Evolutionary conservation across 2,888 invertebrate species (phyloP), one percentile per base, ranked within the genome.

Genomic region (Podabrus alpinus): DNA sequence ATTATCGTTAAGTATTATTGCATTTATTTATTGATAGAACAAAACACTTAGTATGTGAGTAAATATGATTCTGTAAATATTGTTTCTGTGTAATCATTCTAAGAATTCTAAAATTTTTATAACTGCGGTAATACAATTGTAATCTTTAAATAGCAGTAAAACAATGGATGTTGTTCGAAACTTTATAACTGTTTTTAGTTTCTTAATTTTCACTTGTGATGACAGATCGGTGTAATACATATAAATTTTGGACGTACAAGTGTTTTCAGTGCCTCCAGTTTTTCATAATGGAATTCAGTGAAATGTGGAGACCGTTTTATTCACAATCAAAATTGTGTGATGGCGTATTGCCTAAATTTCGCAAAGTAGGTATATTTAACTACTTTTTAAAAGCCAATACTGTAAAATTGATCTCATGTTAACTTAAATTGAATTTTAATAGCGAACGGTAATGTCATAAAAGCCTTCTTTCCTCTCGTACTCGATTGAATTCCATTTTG

Each of bases 111-210:
- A 2, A 64, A 64, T 10, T 64, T 64, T 64, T 64, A 64, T 64
- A 64, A 13, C 21, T n/a, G n/a, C 19, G 15, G 19, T 21, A 64
- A 21, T 21, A 64, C 19, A 64, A 64, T 64, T 64, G n/a, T 64
- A 64, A 64, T 64, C 62, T 64, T 21, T 21, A 64, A 19, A 19
- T n/a, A 19, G 17, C 11, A 64, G 21, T 64, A 19, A 64, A 64
- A 21, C 21, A 17, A 64, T 64, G 62, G 17, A n/a, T 19, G 15
- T 45, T 64, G n/a, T 64, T 64, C 13, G n/a, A 64, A 64, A n/a
- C 17, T 61, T 17, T 17, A 15, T n/a, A 64, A n/a, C 21, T 64
- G 62, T 80, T 13, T 64, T 64, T 64, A 17, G 62, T 64, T n/a
- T 64, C 21, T 19, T 21, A 64, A 64, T 17, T 61, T 61, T 19